These are phyloP conservation scores for Patella depressa DNA, from an alignment of 2,888 invertebrate species.

Conservation along the genomic window DNA sequence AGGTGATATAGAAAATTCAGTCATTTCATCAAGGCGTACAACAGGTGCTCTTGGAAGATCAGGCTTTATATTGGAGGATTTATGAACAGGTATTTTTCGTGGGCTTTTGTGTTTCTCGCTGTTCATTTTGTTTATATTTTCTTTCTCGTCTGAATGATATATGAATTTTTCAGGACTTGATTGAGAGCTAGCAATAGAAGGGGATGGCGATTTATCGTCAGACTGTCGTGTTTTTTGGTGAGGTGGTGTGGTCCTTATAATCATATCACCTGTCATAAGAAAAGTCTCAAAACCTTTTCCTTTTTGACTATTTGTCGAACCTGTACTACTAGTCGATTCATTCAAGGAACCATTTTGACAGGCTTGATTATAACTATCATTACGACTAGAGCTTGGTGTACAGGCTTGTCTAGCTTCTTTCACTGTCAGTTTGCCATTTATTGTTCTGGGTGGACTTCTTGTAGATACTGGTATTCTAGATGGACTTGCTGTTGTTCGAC, in stretches of 20 bases:
- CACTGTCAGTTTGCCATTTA: conserved; percentile 1
- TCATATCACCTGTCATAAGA: conserved; percentile 98
- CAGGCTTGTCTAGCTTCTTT: background rate
- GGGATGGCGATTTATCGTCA: background rate
- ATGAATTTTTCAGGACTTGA: background rate
- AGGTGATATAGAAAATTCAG: conserved; percentile 24
- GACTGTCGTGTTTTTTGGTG: conserved; percentile 25
- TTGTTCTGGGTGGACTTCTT: conserved; percentile 28
- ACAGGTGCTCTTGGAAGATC: conserved; percentile 39
- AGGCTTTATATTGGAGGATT: conserved; percentile 6
- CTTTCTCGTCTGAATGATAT: background rate
- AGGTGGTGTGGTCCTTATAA: conserved; percentile 85
- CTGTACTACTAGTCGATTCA: conserved; percentile 16
- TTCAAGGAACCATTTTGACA: conserved; percentile 5
- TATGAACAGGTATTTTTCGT: conserved; percentile 22
- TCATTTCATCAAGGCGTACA: conserved; percentile 43
- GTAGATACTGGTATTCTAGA: conserved; percentile 59
- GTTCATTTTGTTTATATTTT: conserved; percentile 15
- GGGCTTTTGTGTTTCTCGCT: conserved; percentile 13
- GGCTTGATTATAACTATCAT: conserved; percentile 7
- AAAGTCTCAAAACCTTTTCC: conserved; percentile 74
- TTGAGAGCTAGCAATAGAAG: background rate
- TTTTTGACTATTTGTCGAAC: conserved; percentile 38
- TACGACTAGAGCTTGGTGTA: conserved; percentile 1
- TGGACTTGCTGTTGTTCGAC: conserved; percentile 52